Percentiles rank a stretch among this genome's conserved stretches.
phyloP scores from a whole-genome alignment of 2,797 vertebrate species.

The Nyctibius grandis region DNA sequence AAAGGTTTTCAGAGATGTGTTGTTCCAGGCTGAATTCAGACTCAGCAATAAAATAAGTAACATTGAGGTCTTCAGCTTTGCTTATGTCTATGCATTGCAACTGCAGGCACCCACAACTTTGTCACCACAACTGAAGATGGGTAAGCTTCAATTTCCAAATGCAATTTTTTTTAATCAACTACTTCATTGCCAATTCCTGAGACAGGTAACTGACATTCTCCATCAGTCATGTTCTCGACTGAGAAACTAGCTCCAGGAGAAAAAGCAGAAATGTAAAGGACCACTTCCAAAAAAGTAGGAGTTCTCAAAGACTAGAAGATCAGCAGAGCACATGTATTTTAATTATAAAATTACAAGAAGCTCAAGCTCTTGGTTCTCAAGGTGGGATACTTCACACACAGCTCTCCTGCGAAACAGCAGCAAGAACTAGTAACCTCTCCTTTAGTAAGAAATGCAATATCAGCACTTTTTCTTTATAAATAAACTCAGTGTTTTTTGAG shows the following conservation, averaged over 20 bases:
- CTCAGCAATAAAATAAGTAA: not conserved
- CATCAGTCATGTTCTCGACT: rapidly evolving
- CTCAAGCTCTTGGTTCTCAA: not conserved
- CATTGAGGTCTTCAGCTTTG: not conserved
- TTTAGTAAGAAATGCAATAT: not conserved
- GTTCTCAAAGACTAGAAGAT: not conserved
- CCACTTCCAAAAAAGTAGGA: not conserved
- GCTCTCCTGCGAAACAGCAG: not conserved
- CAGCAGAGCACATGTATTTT: rapidly evolving
- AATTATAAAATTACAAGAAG: rapidly evolving
- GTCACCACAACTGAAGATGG: not conserved
- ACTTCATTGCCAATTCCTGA: not conserved
- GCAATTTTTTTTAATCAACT: not conserved
- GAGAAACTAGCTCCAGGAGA: not conserved
- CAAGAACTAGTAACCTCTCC: not conserved
- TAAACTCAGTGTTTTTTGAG: not conserved
- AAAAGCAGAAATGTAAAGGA: rapidly evolving
- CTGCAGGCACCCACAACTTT: not conserved
- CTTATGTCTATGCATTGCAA: not conserved
- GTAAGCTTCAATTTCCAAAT: not conserved
- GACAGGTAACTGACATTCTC: rapidly evolving
- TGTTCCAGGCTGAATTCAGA: not conserved
- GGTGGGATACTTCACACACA: not conserved
- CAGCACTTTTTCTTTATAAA: not conserved
- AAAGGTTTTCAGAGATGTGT: not conserved